phyloP scores from a whole-genome alignment of 53 echinoderm and acorn worm species.

The Crossaster papposus region DNA sequence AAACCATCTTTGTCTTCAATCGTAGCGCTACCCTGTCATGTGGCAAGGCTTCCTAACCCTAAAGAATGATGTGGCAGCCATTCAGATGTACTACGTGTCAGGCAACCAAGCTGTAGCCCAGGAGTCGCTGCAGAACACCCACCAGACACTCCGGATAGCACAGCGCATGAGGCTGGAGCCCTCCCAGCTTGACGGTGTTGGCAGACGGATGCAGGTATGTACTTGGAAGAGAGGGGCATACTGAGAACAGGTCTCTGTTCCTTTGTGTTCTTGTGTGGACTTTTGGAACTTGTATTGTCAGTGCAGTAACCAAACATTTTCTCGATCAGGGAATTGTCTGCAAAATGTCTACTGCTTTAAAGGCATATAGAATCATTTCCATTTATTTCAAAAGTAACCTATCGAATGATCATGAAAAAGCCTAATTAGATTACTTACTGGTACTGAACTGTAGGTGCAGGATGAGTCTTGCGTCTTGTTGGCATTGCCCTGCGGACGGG shows the following conservation, averaged over 20 bases:
- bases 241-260: too few species aligned
- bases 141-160: conserved; percentile 82
- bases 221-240: too few species aligned
- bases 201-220: conserved; percentile 89
- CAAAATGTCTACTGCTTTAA: too few species aligned
- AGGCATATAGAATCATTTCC: too few species aligned
- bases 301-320: too few species aligned
- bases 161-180: conserved; percentile 97
- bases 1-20: not conserved
- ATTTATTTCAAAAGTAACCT: too few species aligned
- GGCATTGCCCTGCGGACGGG: conserved; percentile 88
- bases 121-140: conserved; percentile 80
- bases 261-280: too few species aligned
- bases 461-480: conserved; percentile 85
- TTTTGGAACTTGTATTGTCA: too few species aligned
- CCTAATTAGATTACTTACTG: not conserved
- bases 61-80: conserved; percentile 92
- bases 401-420: too few species aligned
- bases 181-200: conserved; percentile 95
- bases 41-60: conserved; percentile 93
- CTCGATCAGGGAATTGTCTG: too few species aligned
- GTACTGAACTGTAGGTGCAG: conserved; percentile 69
- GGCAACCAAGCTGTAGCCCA: conserved; percentile 82
- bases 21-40: conserved; percentile 97
- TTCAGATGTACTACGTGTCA: conserved; percentile 94